Evolutionary conservation across 2,888 invertebrate species (phyloP).

Genomic region (Helleia helle): DNA sequence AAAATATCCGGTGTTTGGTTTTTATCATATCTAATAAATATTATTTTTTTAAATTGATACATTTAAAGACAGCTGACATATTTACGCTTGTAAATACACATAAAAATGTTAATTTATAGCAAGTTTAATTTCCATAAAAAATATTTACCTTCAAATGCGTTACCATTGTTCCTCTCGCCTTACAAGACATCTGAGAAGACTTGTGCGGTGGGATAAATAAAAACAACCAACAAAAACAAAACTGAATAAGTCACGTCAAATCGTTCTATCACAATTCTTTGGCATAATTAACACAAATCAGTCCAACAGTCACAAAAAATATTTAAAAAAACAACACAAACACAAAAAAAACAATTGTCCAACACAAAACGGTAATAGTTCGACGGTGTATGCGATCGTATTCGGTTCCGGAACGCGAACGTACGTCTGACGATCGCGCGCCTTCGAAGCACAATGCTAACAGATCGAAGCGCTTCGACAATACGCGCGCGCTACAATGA

Average conservation of each 20-base stretch:
- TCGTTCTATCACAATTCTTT: constrained; percentile 60
- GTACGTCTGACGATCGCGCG: constrained; percentile 51
- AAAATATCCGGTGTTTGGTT: too few species aligned
- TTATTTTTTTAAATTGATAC: too few species aligned
- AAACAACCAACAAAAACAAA: constrained; percentile 36
- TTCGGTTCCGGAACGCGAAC: constrained; percentile 35
- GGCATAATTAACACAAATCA: constrained; percentile 47
- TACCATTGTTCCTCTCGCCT: constrained; percentile 64
- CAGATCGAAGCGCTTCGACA: constrained; percentile 70
- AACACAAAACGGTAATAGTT: constrained; percentile 38
- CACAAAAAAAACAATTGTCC: constrained; percentile 40
- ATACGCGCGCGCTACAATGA: constrained; percentile 73
- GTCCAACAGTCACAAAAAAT: constrained; percentile 38
- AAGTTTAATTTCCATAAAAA: too few species aligned
- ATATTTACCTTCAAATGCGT: constrained; percentile 55
- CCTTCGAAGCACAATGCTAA: constrained; percentile 65
- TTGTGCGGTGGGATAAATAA: constrained; percentile 33
- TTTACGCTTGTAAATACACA: too few species aligned
- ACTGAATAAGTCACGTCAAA: constrained; percentile 43
- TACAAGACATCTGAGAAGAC: constrained; percentile 52
- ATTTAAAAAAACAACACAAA: constrained; percentile 27
- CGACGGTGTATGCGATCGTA: constrained; percentile 45
- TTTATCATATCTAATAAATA: too few species aligned
- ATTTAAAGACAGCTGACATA: too few species aligned
- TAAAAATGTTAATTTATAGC: too few species aligned